phyloP scores from a whole-genome alignment of 2,113 vertebrate genomes.

The Sprattus sprattus region DNA sequence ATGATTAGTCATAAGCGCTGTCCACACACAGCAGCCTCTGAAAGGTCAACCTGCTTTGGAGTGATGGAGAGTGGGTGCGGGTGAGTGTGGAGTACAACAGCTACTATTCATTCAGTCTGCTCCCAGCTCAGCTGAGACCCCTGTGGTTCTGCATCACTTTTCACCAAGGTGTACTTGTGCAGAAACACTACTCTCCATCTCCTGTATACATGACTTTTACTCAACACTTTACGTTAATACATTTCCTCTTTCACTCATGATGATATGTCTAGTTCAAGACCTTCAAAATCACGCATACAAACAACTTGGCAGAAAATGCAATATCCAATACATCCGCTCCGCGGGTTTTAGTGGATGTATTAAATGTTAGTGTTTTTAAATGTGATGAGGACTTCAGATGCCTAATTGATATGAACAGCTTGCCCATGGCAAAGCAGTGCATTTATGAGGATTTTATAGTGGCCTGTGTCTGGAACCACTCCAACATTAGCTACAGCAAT shows the following conservation, averaged over 20 bases:
- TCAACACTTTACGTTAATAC: background rate
- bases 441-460: background rate
- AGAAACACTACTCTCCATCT: background rate
- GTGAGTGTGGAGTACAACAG: background rate
- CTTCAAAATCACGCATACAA: background rate
- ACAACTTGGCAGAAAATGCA: background rate
- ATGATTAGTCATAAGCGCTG: constrained; percentile 9
- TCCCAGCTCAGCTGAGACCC: background rate
- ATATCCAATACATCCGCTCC: background rate
- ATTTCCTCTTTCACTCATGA: background rate
- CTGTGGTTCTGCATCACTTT: background rate
- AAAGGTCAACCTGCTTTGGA: background rate
- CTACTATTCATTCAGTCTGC: background rate
- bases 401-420: background rate
- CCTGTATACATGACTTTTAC: background rate
- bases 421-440: background rate
- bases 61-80: background rate
- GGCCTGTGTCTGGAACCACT: background rate
- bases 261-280: background rate
- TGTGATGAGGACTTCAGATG: background rate
- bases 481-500: background rate
- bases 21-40: background rate
- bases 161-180: background rate
- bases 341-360: background rate
- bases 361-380: background rate